These are phyloP conservation scores for Chaitophorus viminalis DNA, from an alignment of 2,888 invertebrate species.

Conservation along the genomic window DNA sequence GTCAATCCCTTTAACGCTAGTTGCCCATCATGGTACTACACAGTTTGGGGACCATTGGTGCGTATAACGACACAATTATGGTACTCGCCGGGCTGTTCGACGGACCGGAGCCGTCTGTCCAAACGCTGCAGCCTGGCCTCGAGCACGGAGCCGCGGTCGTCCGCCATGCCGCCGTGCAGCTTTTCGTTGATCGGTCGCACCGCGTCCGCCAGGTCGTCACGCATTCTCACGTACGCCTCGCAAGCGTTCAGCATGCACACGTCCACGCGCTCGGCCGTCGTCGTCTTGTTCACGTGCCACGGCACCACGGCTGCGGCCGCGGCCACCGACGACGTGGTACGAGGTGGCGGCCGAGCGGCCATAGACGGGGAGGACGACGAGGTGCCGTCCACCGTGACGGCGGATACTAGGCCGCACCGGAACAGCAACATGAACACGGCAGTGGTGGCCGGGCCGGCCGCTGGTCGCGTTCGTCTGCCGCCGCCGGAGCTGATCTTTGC, in stretches of 20 bases:
- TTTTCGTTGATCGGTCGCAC: slow-evolving; percentile 54
- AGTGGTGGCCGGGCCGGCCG: background rate
- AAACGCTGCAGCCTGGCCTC: slow-evolving; percentile 71
- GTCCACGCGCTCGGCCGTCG: slow-evolving; percentile 56
- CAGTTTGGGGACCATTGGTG: too few relatives aligned
- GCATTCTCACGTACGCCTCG: slow-evolving; percentile 63
- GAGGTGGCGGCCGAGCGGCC: background rate
- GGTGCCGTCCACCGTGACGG: background rate
- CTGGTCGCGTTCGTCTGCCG: too few relatives aligned
- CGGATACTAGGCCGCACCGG: background rate
- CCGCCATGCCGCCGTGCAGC: background rate
- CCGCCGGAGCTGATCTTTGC: too few relatives aligned
- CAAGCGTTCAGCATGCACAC: slow-evolving; percentile 64
- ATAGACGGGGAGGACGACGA: background rate
- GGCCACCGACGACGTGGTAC: too few relatives aligned
- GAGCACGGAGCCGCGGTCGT: slow-evolving; percentile 55
- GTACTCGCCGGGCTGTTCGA: slow-evolving; percentile 76
- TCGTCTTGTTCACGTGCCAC: slow-evolving; percentile 28
- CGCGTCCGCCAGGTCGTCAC: slow-evolving; percentile 62
- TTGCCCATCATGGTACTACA: too few relatives aligned
- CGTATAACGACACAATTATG: too few relatives aligned
- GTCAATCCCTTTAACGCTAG: too few relatives aligned
- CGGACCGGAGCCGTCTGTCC: slow-evolving; percentile 75
- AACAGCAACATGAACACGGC: background rate
- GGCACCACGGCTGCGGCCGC: background rate